Evolutionary conservation across 2,113 vertebrate genomes (phyloP).

Genomic region (Harpagus bidentatus): DNA sequence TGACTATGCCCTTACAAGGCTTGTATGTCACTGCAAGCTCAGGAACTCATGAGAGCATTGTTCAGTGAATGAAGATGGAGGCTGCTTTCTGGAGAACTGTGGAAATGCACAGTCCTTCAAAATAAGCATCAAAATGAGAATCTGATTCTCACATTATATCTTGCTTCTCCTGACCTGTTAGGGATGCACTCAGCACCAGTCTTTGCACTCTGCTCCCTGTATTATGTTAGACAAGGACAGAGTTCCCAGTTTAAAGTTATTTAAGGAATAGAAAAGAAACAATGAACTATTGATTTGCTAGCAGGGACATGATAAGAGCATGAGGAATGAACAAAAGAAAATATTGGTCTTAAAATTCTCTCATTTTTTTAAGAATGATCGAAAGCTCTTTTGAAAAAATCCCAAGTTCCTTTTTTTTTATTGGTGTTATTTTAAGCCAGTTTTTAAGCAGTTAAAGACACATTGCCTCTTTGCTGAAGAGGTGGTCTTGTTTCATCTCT

Average conservation of each 20-base stretch:
- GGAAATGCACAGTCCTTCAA: background rate
- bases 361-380: background rate
- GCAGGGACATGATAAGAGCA: background rate
- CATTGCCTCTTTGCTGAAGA: background rate
- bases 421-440: background rate
- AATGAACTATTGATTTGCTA: background rate
- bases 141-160: background rate
- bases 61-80: background rate
- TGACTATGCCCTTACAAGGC: background rate
- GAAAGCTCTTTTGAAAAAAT: background rate
- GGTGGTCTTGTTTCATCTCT: background rate
- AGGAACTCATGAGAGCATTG: background rate
- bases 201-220: background rate
- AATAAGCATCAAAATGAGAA: background rate
- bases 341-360: background rate
- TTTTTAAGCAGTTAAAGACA: background rate
- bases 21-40: background rate
- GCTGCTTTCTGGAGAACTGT: background rate
- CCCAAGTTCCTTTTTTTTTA: fast-evolving
- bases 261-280: background rate
- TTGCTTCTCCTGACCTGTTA: background rate
- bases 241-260: background rate
- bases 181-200: background rate
- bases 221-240: background rate
- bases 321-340: background rate